Base-by-base conservation (phyloP, 2,113 vertebrate species). In the Isurus oxyrinchus region DNA sequence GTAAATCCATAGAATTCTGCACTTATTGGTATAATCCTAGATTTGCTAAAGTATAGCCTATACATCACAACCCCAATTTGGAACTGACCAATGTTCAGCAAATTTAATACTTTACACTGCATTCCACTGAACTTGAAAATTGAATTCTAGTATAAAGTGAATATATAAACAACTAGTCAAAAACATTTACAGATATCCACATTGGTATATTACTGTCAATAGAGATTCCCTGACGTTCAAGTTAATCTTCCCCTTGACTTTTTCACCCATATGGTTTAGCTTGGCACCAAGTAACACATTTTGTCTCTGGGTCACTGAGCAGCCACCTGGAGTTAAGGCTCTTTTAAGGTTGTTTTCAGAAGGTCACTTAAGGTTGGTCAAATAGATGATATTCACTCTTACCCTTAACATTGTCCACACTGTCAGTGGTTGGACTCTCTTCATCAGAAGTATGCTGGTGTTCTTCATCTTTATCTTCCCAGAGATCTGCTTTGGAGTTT, bases 401-500 rank as follows among this genome's bases (percentile, higher is more conserved):
- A 59, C 94, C 49, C 55, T 95, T 53, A 69, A 72, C 44, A 55
- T 67, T 27, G 69, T 72, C 79, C 4, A 21, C n/a, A 84, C 49
- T 7, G 3, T 98, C 96, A 69, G 98, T 97, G 97, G 97, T 98
- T 23, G 96, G 97, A 96, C 97, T 97, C 27, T 97, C 97, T 67
- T 97, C 96, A 69, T 96, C 2, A 96, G 97, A 96, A 40, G 98
- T 97, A 49, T 97, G 97, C 0, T 98, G 98, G 69, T 98, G 97
- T 49, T 98, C 97, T 76, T 98, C 97, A 96, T 97, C 97, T 94
- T 97, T 97, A 88, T 96, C 97, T 44, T 97, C 97, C 53, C 97
- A 90, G 96, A 96, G 1, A 0, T 87, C 94, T 11, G 97, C 96
- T n/a, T 90, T 96, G 8, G 94, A 86, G 53, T 97, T 96, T 55